Evolutionary conservation across 1,140 invertebrate genomes (phyloP).

Genomic region (Nylanderia fulva): DNA sequence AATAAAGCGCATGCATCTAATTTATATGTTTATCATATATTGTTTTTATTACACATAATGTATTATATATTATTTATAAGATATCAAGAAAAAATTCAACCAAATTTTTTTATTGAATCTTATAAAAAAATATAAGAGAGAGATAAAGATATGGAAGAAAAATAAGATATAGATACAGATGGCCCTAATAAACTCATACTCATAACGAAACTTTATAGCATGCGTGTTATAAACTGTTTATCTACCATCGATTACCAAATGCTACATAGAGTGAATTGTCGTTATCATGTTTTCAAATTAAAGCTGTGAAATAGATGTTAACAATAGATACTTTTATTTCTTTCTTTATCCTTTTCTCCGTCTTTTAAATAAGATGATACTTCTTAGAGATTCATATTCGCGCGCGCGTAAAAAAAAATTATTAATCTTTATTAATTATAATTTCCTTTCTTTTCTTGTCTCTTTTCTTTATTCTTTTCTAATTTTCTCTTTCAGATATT

Average conservation of each 20-base stretch:
- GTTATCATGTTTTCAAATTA: slow-evolving; percentile 6
- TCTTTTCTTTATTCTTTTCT: not conserved
- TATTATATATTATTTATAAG: not conserved
- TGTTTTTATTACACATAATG: no score
- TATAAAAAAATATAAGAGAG: not conserved
- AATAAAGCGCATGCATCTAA: no score
- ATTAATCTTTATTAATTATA: not conserved
- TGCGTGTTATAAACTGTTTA: not conserved
- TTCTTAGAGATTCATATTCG: slow-evolving; percentile 34
- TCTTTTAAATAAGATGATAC: slow-evolving; percentile 34
- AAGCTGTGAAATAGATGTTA: not conserved
- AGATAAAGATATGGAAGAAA: no score
- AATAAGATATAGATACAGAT: not conserved
- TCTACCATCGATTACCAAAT: slow-evolving; percentile 22
- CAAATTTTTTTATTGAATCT: not conserved
- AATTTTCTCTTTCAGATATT: not conserved
- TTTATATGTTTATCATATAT: no score
- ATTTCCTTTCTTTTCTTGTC: not conserved
- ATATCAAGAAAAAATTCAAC: not conserved
- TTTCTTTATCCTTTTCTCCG: no score
- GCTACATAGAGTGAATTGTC: slow-evolving; percentile 9
- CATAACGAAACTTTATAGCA: not conserved
- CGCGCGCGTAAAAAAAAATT: no score
- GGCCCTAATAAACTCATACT: not conserved
- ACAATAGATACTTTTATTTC: slow-evolving; percentile 48